Evolutionary conservation across 2,888 invertebrate genomes (phyloP).

Genomic region (Dryococelus australis): DNA sequence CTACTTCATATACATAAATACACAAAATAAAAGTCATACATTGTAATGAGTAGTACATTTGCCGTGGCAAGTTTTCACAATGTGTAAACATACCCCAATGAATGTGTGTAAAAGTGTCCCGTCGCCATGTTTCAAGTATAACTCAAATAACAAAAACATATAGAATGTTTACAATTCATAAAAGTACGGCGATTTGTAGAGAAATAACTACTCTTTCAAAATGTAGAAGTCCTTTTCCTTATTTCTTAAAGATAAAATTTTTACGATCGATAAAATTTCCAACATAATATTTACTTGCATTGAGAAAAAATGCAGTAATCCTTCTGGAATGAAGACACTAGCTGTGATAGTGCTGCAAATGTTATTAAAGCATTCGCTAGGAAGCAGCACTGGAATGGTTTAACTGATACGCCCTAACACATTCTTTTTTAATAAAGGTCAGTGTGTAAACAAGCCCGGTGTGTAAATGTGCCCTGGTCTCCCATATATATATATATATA

Average conservation of each 20-base stretch:
- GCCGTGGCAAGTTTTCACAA: not conserved
- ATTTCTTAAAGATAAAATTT: not conserved
- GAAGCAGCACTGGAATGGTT: not conserved
- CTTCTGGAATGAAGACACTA: not conserved
- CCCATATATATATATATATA: too few species aligned
- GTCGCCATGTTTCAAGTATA: not conserved
- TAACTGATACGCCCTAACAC: not conserved
- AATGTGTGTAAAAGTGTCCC: not conserved
- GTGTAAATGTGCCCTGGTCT: not conserved
- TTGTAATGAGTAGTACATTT: not conserved
- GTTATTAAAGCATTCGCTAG: not conserved
- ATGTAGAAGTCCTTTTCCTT: not conserved
- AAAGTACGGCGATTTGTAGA: not conserved
- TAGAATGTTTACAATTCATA: not conserved
- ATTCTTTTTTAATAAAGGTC: not conserved
- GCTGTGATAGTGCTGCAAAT: not conserved
- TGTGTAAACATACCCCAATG: not conserved
- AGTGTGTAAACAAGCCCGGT: not conserved
- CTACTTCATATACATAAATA: too few species aligned
- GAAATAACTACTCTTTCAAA: not conserved
- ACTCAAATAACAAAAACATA: not conserved
- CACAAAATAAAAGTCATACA: too few species aligned
- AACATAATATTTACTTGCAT: not conserved
- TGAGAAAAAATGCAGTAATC: not conserved
- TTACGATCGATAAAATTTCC: not conserved